Evolutionary conservation across 2,888 invertebrate species (phyloP).

Genomic region (Perizoma flavofasciatum): DNA sequence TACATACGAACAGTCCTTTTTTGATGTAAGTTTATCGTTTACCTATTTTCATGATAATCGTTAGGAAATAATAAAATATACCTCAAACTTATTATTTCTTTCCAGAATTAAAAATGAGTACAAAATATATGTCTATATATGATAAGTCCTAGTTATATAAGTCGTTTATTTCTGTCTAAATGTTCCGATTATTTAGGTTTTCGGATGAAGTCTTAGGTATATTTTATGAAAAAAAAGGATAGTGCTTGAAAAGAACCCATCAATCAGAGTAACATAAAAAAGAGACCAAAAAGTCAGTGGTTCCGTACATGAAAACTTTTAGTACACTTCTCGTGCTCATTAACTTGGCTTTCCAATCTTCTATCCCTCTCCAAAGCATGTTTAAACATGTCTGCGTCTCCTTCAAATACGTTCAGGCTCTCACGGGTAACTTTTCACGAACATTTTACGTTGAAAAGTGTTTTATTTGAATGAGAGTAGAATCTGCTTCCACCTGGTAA

Average conservation of each 20-base stretch:
- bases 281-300: constrained; percentile 18
- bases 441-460: constrained; percentile 55
- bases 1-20: too few species aligned
- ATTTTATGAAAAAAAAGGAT: too few species aligned
- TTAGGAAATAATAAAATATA: too few species aligned
- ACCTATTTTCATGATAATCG: too few species aligned
- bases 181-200: too few species aligned
- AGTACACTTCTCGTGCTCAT: constrained; percentile 32
- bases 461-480: constrained; percentile 51
- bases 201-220: too few species aligned
- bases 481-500: constrained; percentile 45
- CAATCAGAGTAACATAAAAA: constrained; percentile 7
- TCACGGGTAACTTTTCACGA: constrained; percentile 46
- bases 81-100: too few species aligned
- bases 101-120: too few species aligned
- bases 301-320: constrained; percentile 21
- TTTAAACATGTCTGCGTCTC: constrained; percentile 28
- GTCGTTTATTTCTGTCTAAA: too few species aligned
- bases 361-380: constrained; percentile 24
- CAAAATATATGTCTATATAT: too few species aligned
- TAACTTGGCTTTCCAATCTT: constrained; percentile 27
- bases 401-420: constrained; percentile 20
- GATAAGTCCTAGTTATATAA: too few species aligned
- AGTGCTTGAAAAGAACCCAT: neutral
- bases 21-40: too few species aligned